Conservation (phyloP, 1,140 invertebrate genomes). For the Spodoptera litura region DNA sequence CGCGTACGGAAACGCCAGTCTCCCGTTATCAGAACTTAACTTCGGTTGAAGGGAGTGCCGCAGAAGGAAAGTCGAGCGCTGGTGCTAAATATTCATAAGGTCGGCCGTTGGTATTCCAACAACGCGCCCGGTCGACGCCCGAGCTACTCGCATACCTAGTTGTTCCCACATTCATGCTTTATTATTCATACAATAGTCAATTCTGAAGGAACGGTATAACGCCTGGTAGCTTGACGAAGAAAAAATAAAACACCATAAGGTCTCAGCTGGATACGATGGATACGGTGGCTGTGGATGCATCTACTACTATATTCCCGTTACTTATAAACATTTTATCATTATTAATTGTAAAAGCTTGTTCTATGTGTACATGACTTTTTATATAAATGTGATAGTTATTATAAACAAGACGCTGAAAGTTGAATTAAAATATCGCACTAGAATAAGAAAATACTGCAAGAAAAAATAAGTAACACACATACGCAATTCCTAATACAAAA, state of each 20-base stretch:
- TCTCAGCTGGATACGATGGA: neutral
- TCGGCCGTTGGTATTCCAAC: constrained; percentile 68
- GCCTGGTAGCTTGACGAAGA: neutral
- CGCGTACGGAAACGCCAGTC: constrained; percentile 53
- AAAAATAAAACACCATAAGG: neutral
- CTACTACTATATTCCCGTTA: neutral
- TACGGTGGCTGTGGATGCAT: neutral
- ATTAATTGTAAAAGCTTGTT: too few relatives aligned
- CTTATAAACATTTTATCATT: neutral
- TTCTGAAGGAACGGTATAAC: constrained; percentile 11
- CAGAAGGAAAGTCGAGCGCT: constrained; percentile 69
- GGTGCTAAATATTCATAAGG: constrained; percentile 75
- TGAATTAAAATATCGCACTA: too few relatives aligned
- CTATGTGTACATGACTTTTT: too few relatives aligned
- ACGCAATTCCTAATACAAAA: constrained; percentile 59
- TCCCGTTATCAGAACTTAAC: constrained; percentile 59
- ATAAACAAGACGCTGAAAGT: too few relatives aligned
- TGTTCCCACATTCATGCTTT: constrained; percentile 47
- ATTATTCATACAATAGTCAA: constrained; percentile 40
- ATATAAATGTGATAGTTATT: too few relatives aligned
- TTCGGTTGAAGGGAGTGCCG: constrained; percentile 58
- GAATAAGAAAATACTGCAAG: too few relatives aligned
- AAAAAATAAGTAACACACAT: neutral
- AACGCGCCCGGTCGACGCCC: constrained; percentile 69
- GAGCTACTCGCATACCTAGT: constrained; percentile 50